Conservation (phyloP, 2,113 vertebrate genomes). For the Thunnus thynnus region DNA sequence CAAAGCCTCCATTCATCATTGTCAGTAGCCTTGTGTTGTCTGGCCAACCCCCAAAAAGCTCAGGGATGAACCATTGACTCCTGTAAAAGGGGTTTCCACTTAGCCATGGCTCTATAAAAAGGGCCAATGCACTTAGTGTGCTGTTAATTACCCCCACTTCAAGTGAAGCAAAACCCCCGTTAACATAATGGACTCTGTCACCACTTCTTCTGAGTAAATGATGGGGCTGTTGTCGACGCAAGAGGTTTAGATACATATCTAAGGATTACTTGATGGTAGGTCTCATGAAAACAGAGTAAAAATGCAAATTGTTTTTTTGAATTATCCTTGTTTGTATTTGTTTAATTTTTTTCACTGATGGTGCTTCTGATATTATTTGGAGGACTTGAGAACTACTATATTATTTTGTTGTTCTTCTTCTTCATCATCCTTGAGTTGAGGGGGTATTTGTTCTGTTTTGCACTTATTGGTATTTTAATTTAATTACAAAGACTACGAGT, state of each 20-base stretch:
- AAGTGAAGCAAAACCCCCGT: slow-evolving; percentile 69
- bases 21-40: slow-evolving; percentile 72
- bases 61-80: slow-evolving; percentile 72
- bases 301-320: neutral
- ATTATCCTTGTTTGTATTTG: neutral
- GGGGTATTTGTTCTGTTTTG: too few relatives aligned
- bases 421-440: too few relatives aligned
- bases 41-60: slow-evolving; percentile 65
- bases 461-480: too few relatives aligned
- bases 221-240: slow-evolving; percentile 28
- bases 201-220: slow-evolving; percentile 40
- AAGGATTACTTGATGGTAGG: slow-evolving; percentile 30
- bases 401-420: too few relatives aligned
- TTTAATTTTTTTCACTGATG: neutral
- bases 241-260: slow-evolving; percentile 21
- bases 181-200: slow-evolving; percentile 76
- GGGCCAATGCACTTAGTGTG: slow-evolving; percentile 68
- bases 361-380: neutral
- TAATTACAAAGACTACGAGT: too few relatives aligned
- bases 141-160: slow-evolving; percentile 73
- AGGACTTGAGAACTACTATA: too few relatives aligned
- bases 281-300: neutral
- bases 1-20: slow-evolving; percentile 76
- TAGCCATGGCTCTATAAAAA: slow-evolving; percentile 73
- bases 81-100: slow-evolving; percentile 73